A percentile compares a stretch with the other conserved stretches of the same genome.
Conservation (phyloP, 2,797 vertebrate genomes). For the Pagetopsis macropterus region DNA sequence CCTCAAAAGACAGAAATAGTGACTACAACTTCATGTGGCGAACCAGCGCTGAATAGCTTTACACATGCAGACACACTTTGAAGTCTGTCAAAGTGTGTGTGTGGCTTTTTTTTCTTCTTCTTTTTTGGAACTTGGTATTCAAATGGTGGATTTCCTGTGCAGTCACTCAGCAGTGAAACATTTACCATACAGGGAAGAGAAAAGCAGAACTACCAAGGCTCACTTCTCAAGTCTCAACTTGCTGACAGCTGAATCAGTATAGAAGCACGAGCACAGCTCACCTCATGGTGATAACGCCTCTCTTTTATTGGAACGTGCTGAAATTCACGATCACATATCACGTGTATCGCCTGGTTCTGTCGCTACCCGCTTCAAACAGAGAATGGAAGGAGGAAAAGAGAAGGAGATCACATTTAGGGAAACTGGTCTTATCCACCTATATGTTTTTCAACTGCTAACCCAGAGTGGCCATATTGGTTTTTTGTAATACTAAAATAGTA, state of each 20-base stretch:
- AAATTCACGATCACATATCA: conserved; percentile 2
- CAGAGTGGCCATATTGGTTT: background rate
- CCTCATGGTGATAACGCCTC: conserved; percentile 10
- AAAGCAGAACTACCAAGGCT: conserved; percentile 69
- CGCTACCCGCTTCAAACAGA: conserved; percentile 54
- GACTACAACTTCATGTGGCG: conserved; percentile 4
- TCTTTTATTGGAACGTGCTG: conserved; percentile 27
- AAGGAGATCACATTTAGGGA: background rate
- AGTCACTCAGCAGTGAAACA: conserved; percentile 52
- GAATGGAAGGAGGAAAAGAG: background rate
- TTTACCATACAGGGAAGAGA: conserved; percentile 81
- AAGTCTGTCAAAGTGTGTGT: conserved; percentile 1
- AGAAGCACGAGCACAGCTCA: conserved; percentile 22
- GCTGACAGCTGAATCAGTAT: conserved; percentile 49
- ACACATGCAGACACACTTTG: conserved; percentile 4
- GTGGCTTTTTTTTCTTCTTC: conserved; percentile 13
- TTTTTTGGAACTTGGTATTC: conserved; percentile 29
- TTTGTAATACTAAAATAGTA: background rate
- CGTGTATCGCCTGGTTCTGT: conserved; percentile 40
- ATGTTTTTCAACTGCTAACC: background rate
- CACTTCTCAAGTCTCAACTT: conserved; percentile 73
- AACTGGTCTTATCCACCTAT: background rate
- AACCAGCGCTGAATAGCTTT: background rate
- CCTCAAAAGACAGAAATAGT: background rate
- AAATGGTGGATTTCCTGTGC: conserved; percentile 72